Base-by-base conservation (phyloP, 2,113 vertebrate genomes). In the Lophura nycthemera region DNA sequence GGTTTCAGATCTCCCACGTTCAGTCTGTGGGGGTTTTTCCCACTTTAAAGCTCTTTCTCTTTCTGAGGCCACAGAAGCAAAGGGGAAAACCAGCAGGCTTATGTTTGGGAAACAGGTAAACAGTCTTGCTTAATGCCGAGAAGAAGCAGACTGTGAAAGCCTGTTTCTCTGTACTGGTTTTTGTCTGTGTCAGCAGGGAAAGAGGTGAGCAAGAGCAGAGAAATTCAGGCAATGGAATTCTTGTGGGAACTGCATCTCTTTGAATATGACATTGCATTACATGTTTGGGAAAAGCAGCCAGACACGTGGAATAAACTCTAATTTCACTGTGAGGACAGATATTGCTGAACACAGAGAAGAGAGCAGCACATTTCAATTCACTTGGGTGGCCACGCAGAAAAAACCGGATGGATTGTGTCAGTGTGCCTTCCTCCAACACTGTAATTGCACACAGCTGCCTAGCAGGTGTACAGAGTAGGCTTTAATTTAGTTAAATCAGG, bases 281-380 rank as follows among this genome's bases (percentile, higher is more conserved):
- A 0, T 1, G 7, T 36, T 83, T 42, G 36, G 36, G 42, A 73
- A 85, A 91, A 63, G 54, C 9, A 38, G 50, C 64, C 0, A 0
- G 50, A 34, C 25, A 12, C 2, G 2, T 10, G 3, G 29, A 79
- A 42, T 66, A 89, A 80, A 45, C 59, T 52, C 79, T 32, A 25
- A 65, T 57, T 72, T 72, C 45, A 29, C 59, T 74, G 17, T 12
- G 21, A 54, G 2, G 1, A 14, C 34, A 80, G 42, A 10, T 36
- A 34, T 2, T 74, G 27, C 71, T 71, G 69, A 89, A 52, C 32
- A 40, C 14, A 21, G 45, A 50, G 59, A 73, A 30, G 72, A 88
- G 65, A 63, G 2, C 27, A 24, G 25, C 24, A 8, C 16, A 16
- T 77, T 80, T 60, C 56, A 63, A 60, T 64, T 34, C 7, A 2